Conservation (phyloP, 2,888 invertebrate species). For the Drosophila neutralis region DNA sequence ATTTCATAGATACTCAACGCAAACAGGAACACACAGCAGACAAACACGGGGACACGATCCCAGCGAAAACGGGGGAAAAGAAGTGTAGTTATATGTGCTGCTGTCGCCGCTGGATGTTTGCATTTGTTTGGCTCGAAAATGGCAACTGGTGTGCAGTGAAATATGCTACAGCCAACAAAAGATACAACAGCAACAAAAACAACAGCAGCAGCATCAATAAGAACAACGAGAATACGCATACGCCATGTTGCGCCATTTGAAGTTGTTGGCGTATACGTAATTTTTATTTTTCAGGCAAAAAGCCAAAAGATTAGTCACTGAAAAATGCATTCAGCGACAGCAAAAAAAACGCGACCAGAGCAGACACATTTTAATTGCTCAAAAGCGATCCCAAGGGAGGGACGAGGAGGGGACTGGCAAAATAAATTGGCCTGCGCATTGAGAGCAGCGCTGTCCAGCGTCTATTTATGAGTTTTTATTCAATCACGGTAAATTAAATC, state of each 20-base stretch:
- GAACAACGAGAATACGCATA: conserved; percentile 58
- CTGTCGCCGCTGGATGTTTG: conserved; percentile 56
- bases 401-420: conserved; percentile 18
- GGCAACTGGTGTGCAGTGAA: conserved; percentile 75
- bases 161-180: conserved; percentile 47
- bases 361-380: conserved; percentile 75
- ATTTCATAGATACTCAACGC: conserved; percentile 67
- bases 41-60: neutral
- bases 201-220: conserved; percentile 43
- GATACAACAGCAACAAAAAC: conserved; percentile 25
- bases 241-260: conserved; percentile 74
- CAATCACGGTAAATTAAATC: conserved; percentile 67
- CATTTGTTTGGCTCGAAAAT: conserved; percentile 70
- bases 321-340: conserved; percentile 53
- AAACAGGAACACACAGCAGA: conserved; percentile 3
- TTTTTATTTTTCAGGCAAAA: conserved; percentile 70
- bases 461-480: conserved; percentile 69
- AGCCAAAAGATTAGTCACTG: conserved; percentile 48
- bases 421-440: conserved; percentile 59
- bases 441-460: conserved; percentile 14
- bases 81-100: conserved; percentile 46
- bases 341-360: conserved; percentile 34
- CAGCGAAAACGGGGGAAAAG: neutral
- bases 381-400: conserved; percentile 42
- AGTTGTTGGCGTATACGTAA: conserved; percentile 74